Evolutionary conservation across 2,113 vertebrate genomes (phyloP), one percentile per base, ranked within the genome.

Genomic region (Leptobrachium leishanense): DNA sequence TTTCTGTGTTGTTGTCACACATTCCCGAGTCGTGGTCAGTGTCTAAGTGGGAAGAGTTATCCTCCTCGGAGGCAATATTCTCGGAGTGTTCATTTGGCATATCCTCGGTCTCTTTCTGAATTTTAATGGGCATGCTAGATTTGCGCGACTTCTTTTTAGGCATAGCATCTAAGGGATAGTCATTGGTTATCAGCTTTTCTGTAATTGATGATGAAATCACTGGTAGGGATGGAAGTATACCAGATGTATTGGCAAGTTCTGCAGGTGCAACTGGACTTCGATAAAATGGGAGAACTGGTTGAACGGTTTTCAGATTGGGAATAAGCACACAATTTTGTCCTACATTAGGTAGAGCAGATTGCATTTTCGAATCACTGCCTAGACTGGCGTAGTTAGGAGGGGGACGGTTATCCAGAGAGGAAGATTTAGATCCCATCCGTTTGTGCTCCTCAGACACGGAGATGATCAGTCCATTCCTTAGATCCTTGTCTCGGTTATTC

Each of bases 121-220:
- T 99, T 85, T 99, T 99, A 84, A 99, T 95, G 5, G 98, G 98
- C 97, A 97, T 98, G 66, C 97, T 98, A 9, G 97, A 99, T 84
- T 99, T 99, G 0, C 98, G 94, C n/a, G 98, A 98, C 73, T 99
- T 99, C 88, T 99, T 99, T 91, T 98, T 98, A 82, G 98, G 97
- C 74, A 96, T 87, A 0, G 86, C 82, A 13, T 98, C 95, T 1
- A 88, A 85, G 2, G 87, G 91, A 57, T 81, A 83, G 40, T 95
- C 94, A 0, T 87, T 90, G 55, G 88, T 85, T 13, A 86, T 39
- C 12, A 94, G 87, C 82, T 95, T 95, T 42, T 95, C 87, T 0
- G 95, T 93, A 84, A 96, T 88, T 0, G 96, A 97, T 5, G 97
- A 96, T 2, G 97, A 97, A 81, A 97, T 82, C 9, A 95, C 88